Evolutionary conservation across 2,797 vertebrate genomes (phyloP), one percentile per base, ranked within the genome.

Genomic region (Tenualosa ilisha): DNA sequence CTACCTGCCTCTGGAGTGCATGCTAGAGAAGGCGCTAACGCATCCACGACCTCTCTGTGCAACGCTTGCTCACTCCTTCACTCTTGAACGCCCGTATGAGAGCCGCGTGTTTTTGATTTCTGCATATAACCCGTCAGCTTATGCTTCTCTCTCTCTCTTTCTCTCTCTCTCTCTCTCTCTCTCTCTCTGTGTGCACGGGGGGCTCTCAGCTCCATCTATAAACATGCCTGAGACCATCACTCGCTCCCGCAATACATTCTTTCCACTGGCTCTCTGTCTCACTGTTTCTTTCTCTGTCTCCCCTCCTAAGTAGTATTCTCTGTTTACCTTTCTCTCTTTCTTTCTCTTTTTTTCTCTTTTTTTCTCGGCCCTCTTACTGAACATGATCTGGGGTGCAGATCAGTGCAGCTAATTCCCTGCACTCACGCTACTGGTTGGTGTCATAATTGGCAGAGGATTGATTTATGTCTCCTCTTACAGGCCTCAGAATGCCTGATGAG

Each of bases 391-490:
- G 72, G 72, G 37, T 79, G 86, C 88, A 89, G 89, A 93, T 93
- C 91, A 92, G 93, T 88, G 92, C 92, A 40, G 93, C 93, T 95
- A 93, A 94, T 95, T 94, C 92, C 90, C 91, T 93, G 93, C 93
- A 93, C 93, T 94, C 93, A 91, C 91, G 88, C 91, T 83, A 90
- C 91, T 91, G 91, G 83, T 88, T 92, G 92, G 93, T 94, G 93
- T 95, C 93, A 95, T 94, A 94, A 95, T 95, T 93, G 93, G 90
- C 92, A 88, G 90, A 17, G 88, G 91, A 95, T 96, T 94, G 95
- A 95, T 95, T 95, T 93, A 90, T 91, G 92, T 92, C 93, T 95
- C 94, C 89, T 91, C 93, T 95, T 94, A 93, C 94, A 91, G 91
- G 90, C 89, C 89, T 91, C 92, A 91, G 93, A 92, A 93, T 92